These are phyloP conservation scores for Zygaena filipendulae DNA, from an alignment of 2,888 invertebrate species.

Conservation along the genomic window DNA sequence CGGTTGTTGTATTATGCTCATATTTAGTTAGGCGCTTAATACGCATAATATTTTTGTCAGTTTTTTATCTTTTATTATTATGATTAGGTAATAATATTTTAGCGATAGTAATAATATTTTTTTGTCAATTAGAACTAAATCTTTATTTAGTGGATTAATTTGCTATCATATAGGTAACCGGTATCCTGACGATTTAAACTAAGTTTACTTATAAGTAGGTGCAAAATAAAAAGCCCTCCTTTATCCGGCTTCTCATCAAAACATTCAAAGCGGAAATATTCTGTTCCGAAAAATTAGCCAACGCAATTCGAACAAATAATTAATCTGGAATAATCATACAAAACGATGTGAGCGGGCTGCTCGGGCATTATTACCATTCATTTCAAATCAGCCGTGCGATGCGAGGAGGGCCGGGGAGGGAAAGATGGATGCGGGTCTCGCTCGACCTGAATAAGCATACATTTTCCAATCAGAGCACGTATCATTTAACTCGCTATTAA, in stretches of 20 bases:
- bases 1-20: no score
- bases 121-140: no score
- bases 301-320: constrained; percentile 66
- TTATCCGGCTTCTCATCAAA: constrained; percentile 59
- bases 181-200: no score
- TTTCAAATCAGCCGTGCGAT: constrained; percentile 66
- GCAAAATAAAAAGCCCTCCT: no score
- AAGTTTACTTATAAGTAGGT: no score
- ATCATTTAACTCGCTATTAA: constrained; percentile 69
- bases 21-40: no score
- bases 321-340: constrained; percentile 69
- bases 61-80: no score
- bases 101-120: no score
- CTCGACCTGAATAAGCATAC: constrained; percentile 66
- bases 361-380: constrained; percentile 66
- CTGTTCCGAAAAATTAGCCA: constrained; percentile 66
- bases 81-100: no score
- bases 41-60: no score
- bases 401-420: constrained; percentile 44
- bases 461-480: constrained; percentile 69
- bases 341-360: constrained; percentile 65
- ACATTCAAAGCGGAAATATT: constrained; percentile 64
- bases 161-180: no score
- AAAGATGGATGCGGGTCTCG: constrained; percentile 35
- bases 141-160: no score